These are phyloP conservation scores for Petaurus breviceps DNA, from an alignment of 2,113 vertebrate genomes.

Conservation along the genomic window DNA sequence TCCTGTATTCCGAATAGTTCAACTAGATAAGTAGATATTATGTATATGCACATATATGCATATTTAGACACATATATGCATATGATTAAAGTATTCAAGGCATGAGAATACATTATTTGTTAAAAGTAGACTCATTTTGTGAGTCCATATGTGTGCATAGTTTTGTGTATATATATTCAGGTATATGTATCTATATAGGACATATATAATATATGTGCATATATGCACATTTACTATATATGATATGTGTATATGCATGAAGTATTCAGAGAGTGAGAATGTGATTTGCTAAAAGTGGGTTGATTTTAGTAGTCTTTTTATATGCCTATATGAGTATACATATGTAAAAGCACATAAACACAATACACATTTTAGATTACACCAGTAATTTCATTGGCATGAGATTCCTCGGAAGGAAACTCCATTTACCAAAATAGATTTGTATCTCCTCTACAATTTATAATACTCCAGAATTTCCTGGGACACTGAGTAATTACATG, in stretches of 20 bases:
- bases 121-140: not conserved
- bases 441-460: not conserved
- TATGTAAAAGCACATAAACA: no score
- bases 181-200: no score
- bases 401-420: not conserved
- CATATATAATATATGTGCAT: not conserved
- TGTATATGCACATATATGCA: not conserved
- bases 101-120: not conserved
- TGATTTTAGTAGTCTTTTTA: not conserved
- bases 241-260: not conserved
- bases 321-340: not conserved
- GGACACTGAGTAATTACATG: not conserved
- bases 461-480: not conserved
- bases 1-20: not conserved
- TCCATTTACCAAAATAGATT: not conserved
- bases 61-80: not conserved
- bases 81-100: not conserved
- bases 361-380: not conserved
- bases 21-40: not conserved
- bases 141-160: no score
- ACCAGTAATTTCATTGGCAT: not conserved
- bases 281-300: not conserved
- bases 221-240: no score
- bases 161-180: no score
- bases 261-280: not conserved